A percentile compares a stretch with the other conserved stretches of the same genome.
phyloP scores from a whole-genome alignment of 2,888 invertebrate species.

The Bombylius discolor region DNA sequence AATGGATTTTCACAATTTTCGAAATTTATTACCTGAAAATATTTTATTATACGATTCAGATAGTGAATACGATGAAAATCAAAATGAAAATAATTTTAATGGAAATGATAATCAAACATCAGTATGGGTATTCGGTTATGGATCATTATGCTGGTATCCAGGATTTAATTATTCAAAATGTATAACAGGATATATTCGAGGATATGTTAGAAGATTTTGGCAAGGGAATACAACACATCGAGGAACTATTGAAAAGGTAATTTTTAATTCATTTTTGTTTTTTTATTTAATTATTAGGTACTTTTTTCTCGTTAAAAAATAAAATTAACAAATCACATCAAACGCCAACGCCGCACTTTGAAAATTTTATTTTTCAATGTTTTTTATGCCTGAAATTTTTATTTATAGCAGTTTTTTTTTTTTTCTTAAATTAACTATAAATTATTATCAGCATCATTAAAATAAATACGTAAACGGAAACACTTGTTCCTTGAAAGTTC shows the following conservation, averaged over 20 bases:
- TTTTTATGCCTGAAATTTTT: no score
- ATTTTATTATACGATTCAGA: not conserved
- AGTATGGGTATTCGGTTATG: conserved; percentile 91
- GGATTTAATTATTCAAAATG: conserved; percentile 76
- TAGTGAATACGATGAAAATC: not conserved
- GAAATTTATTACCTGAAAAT: conserved; percentile 1
- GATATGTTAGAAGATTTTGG: conserved; percentile 80
- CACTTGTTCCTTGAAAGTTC: no score
- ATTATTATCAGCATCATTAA: no score
- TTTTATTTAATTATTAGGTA: not conserved
- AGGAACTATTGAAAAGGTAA: conserved; percentile 59
- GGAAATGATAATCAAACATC: conserved; percentile 18
- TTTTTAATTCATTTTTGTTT: conserved; percentile 5
- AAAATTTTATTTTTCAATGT: no score
- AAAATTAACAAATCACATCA: not conserved
- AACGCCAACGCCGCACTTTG: not conserved
- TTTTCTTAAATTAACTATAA: no score
- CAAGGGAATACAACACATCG: conserved; percentile 78
- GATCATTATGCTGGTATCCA: conserved; percentile 89
- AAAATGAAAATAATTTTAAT: conserved; percentile 11
- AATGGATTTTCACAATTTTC: conserved; percentile 1
- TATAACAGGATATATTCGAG: conserved; percentile 60
- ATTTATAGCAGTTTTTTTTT: no score
- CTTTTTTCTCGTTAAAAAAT: not conserved
- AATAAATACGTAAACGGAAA: no score